phyloP scores from a whole-genome alignment of 2,797 vertebrate genomes.

The Parotocinclus haroldoi region DNA sequence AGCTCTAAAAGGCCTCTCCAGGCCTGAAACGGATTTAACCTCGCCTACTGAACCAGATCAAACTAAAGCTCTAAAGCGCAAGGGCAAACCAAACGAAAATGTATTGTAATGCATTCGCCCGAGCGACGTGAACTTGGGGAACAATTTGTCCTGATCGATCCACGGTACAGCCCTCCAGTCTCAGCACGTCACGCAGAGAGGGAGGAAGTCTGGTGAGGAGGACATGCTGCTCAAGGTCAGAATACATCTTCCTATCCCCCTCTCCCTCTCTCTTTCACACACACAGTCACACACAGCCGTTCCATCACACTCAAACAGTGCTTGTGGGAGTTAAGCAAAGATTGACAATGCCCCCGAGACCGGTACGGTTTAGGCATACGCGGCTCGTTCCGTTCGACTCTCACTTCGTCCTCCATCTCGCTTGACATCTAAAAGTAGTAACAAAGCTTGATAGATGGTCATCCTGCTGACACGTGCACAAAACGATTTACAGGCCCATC shows the following conservation, averaged over 20 bases:
- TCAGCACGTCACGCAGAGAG: conserved; percentile 24
- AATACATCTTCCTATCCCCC: conserved; percentile 1
- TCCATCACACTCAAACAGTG: background rate
- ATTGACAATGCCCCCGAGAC: no score
- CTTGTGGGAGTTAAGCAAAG: no score
- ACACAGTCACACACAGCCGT: no score
- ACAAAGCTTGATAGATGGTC: no score
- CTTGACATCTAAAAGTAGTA: no score
- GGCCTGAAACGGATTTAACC: background rate
- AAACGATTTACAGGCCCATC: no score
- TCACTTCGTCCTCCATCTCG: no score
- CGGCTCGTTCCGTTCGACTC: no score
- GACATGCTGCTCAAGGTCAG: conserved; percentile 35
- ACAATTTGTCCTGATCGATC: conserved; percentile 44
- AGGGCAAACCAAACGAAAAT: conserved; percentile 33
- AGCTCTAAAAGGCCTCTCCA: background rate
- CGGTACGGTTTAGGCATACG: no score
- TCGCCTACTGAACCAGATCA: background rate
- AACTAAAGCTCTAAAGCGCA: conserved; percentile 27
- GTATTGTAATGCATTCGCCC: conserved; percentile 43
- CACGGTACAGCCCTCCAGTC: conserved; percentile 32
- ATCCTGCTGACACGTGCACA: no score
- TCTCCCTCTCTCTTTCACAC: background rate
- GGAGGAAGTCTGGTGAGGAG: conserved; percentile 16
- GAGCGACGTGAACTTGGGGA: conserved; percentile 23